phyloP scores from a whole-genome alignment of 2,888 invertebrate genomes.

The Horisme vitalbata region DNA sequence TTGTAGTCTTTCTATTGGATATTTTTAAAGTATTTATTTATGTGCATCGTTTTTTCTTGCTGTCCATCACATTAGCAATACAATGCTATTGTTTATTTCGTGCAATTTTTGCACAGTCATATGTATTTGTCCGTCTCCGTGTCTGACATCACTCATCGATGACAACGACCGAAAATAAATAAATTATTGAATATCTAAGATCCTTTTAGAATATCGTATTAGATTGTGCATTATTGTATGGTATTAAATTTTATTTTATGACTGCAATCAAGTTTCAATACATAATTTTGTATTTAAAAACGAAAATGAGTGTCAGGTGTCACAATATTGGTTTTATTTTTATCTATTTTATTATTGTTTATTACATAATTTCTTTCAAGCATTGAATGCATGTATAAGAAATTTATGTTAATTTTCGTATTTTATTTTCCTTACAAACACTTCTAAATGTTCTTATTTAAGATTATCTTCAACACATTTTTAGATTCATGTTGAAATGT shows the following conservation, averaged over 20 bases:
- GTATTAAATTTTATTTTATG: slow-evolving; percentile 31
- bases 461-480: no score
- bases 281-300: slow-evolving; percentile 23
- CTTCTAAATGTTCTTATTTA: no score
- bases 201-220: slow-evolving; percentile 19
- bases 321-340: slow-evolving; percentile 29
- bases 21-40: slow-evolving; percentile 16
- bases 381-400: neutral
- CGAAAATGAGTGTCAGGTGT: slow-evolving; percentile 28
- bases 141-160: slow-evolving; percentile 70
- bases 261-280: slow-evolving; percentile 33
- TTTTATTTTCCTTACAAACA: no score
- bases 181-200: slow-evolving; percentile 62
- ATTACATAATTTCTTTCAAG: slow-evolving; percentile 7
- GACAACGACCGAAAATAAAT: slow-evolving; percentile 74
- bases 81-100: slow-evolving; percentile 25
- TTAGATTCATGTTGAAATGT: no score
- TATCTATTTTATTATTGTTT: slow-evolving; percentile 22
- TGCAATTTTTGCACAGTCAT: slow-evolving; percentile 51
- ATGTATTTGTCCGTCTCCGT: slow-evolving; percentile 52
- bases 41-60: slow-evolving; percentile 16
- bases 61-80: slow-evolving; percentile 23
- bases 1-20: slow-evolving; percentile 14
- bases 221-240: slow-evolving; percentile 26
- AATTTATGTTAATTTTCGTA: no score